Conservation (phyloP, 2,113 vertebrate species). For the Anguilla japonica region DNA sequence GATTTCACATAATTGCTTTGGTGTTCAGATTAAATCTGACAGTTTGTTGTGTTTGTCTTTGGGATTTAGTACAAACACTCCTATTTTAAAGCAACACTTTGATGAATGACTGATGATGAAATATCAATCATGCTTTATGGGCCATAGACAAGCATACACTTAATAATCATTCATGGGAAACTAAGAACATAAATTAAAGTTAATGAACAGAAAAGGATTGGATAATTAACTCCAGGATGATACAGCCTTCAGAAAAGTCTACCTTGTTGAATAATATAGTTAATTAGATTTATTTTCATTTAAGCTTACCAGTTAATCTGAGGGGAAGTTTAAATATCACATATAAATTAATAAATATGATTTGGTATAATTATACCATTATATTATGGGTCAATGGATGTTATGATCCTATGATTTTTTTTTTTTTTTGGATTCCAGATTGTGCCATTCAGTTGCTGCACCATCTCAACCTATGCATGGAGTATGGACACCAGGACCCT, state of each 20-base stretch:
- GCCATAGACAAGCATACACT: background rate
- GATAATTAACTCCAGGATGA: background rate
- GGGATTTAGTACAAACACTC: background rate
- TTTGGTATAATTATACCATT: background rate
- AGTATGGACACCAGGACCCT: no score
- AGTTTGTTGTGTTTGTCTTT: background rate
- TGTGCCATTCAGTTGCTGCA: no score
- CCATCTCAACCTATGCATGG: no score
- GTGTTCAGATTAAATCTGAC: background rate
- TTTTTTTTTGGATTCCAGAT: no score
- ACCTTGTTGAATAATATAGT: background rate
- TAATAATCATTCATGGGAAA: background rate
- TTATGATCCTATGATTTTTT: no score
- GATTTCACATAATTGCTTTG: background rate
- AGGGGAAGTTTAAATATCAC: background rate
- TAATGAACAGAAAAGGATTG: background rate
- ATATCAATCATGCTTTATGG: background rate
- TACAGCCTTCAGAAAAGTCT: background rate
- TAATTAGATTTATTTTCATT: background rate
- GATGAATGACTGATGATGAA: background rate
- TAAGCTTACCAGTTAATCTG: background rate
- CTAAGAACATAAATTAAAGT: slow-evolving; percentile 3
- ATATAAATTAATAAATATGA: background rate
- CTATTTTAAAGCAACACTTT: background rate
- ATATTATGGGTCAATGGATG: background rate